Conservation (phyloP, 2,113 vertebrate genomes). For the Cyanoramphus novaezelandiae region DNA sequence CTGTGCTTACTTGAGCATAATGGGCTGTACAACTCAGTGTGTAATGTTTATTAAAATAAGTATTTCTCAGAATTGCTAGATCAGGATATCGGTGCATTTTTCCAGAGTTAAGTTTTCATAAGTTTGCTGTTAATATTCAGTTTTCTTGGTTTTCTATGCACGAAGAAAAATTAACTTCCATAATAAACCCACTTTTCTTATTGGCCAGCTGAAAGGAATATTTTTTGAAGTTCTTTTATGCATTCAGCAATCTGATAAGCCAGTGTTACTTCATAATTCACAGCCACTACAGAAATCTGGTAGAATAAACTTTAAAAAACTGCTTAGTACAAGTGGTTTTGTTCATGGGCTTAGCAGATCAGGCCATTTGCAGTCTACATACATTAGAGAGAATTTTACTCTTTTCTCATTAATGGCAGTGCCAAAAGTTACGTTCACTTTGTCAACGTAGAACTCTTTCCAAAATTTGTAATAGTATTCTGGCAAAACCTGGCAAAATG, state of each 20-base stretch:
- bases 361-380: not conserved
- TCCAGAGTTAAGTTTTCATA: not conserved
- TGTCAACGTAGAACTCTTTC: not conserved
- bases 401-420: not conserved
- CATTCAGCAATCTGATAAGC: not conserved
- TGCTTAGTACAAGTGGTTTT: not conserved
- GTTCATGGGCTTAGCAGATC: not conserved
- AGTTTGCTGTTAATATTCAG: not conserved
- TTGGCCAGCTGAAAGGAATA: not conserved
- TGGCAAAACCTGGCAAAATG: not conserved
- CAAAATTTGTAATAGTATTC: not conserved
- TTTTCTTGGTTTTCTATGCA: not conserved
- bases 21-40: not conserved
- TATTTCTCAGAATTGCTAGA: not conserved
- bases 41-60: constrained; percentile 26
- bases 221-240: not conserved
- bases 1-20: not conserved
- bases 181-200: not conserved
- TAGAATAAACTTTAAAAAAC: not conserved
- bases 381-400: not conserved
- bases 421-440: not conserved
- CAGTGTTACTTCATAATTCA: not conserved
- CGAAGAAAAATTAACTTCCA: not conserved
- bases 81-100: not conserved
- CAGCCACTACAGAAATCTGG: not conserved